Evolutionary conservation across 2,113 vertebrate genomes (phyloP).

Genomic region (Micronycteris hirsuta): DNA sequence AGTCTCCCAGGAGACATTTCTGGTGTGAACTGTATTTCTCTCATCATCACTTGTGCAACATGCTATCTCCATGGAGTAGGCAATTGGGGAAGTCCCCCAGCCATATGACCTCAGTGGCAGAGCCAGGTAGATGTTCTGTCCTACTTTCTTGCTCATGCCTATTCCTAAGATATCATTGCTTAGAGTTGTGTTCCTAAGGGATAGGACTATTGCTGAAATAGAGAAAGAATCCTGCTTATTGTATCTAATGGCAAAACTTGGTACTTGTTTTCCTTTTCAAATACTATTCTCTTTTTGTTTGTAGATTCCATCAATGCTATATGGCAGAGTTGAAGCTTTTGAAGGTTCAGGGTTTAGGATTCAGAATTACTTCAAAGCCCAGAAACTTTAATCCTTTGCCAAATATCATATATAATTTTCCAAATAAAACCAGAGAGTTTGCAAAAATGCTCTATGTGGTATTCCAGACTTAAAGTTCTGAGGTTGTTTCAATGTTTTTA

Average conservation of each 20-base stretch:
- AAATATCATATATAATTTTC: slow-evolving; percentile 41
- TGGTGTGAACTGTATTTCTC: neutral
- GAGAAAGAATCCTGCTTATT: neutral
- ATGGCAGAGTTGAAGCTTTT: neutral
- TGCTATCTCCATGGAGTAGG: neutral
- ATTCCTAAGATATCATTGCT: neutral
- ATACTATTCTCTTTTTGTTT: slow-evolving; percentile 7
- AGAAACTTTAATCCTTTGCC: slow-evolving; percentile 16
- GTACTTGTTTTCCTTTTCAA: slow-evolving; percentile 10
- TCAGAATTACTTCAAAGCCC: slow-evolving; percentile 47
- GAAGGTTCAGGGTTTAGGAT: slow-evolving; percentile 39
- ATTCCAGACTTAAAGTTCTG: neutral
- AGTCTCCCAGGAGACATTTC: neutral
- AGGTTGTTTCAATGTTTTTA: neutral
- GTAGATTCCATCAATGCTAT: neutral
- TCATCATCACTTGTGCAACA: neutral
- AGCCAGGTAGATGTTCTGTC: neutral
- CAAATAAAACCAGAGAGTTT: slow-evolving; percentile 28
- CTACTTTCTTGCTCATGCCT: neutral
- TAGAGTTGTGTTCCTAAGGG: neutral
- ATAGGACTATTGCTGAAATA: neutral
- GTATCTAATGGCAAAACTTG: neutral
- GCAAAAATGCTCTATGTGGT: neutral
- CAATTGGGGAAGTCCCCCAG: neutral
- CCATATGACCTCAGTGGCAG: neutral